A percentile compares a stretch with the other conserved stretches of the same genome.
phyloP scores from a whole-genome alignment of 2,888 invertebrate genomes.

The Drosophila algonquin region DNA sequence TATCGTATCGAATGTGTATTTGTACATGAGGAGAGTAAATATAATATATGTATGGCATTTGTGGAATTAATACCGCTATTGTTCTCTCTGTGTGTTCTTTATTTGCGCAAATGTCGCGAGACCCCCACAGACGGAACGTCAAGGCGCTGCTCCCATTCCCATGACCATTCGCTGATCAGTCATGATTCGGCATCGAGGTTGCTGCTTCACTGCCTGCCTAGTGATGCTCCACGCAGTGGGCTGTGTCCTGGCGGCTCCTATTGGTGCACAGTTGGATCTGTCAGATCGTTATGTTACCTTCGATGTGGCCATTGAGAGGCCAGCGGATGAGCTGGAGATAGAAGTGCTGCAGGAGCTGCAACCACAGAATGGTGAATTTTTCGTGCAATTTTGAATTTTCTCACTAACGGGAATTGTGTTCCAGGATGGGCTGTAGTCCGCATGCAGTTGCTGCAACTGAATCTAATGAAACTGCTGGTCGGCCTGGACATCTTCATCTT shows the following conservation, averaged over 20 bases:
- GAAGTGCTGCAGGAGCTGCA: constrained; percentile 20
- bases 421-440: constrained; percentile 28
- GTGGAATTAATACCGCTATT: neutral
- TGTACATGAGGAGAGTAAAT: constrained; percentile 15
- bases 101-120: constrained; percentile 54
- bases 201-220: constrained; percentile 6
- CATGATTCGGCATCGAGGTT: constrained; percentile 33
- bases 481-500: constrained; percentile 48
- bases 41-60: neutral
- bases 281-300: neutral
- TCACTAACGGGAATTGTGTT: neutral
- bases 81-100: constrained; percentile 13
- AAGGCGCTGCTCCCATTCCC: neutral
- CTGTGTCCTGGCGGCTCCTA: constrained; percentile 8
- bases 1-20: neutral
- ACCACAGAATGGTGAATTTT: constrained; percentile 31
- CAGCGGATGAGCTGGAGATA: constrained; percentile 2
- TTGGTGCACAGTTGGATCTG: neutral
- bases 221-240: constrained; percentile 4
- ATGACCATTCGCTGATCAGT: neutral
- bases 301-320: constrained; percentile 1
- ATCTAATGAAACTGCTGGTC: constrained; percentile 61
- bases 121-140: neutral
- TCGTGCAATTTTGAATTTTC: neutral
- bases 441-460: constrained; percentile 60